phyloP scores from a whole-genome alignment of 2,113 vertebrate genomes.

The Dermatemys mawii region DNA sequence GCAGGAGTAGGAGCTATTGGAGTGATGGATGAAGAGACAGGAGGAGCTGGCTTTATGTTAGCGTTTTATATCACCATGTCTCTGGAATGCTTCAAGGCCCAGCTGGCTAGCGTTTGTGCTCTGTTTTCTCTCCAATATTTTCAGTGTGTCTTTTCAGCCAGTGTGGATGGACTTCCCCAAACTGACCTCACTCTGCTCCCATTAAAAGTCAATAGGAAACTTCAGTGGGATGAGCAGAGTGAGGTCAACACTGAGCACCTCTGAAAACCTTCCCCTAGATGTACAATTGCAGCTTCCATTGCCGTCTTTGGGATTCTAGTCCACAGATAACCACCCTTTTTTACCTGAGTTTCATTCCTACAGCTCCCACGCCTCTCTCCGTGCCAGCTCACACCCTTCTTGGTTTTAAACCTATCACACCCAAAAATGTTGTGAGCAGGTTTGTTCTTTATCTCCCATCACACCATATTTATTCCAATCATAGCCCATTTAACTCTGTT shows the following conservation, averaged over 20 bases:
- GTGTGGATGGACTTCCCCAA: neutral
- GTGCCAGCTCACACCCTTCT: neutral
- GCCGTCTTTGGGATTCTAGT: neutral
- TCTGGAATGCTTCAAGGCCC: neutral
- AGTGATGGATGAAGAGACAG: neutral
- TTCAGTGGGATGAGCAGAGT: neutral
- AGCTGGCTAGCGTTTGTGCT: neutral
- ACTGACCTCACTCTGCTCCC: neutral
- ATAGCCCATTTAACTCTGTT: neutral
- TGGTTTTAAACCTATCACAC: neutral
- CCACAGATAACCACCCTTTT: neutral
- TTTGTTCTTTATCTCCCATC: neutral
- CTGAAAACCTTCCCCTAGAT: neutral
- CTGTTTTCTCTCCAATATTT: neutral
- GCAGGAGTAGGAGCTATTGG: neutral
- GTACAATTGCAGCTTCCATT: neutral
- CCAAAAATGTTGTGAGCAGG: neutral
- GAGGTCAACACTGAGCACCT: neutral
- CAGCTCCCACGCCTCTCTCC: neutral
- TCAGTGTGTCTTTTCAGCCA: neutral
- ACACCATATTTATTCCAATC: neutral
- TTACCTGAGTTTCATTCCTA: neutral
- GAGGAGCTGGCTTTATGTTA: neutral
- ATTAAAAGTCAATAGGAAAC: neutral
- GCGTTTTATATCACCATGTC: neutral